Conservation (phyloP, 2,888 invertebrate species). For the Callimorpha dominula region DNA sequence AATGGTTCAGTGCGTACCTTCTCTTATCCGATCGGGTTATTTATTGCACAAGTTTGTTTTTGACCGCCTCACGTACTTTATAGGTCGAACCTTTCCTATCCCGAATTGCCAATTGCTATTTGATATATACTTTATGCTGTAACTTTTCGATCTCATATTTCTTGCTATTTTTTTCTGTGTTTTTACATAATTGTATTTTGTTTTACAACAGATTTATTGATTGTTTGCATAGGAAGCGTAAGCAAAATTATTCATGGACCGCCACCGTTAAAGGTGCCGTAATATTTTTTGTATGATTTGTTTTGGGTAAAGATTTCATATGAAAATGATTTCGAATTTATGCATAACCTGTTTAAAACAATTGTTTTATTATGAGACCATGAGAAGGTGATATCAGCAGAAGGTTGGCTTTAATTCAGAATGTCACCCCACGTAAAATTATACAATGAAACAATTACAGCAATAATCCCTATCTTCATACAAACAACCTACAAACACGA, state of each 20-base stretch:
- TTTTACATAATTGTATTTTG: constrained; percentile 61
- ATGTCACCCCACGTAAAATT: neutral
- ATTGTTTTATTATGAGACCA: neutral
- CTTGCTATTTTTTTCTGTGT: constrained; percentile 66
- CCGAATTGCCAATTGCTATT: constrained; percentile 85
- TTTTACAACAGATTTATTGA: constrained; percentile 34
- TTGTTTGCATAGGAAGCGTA: constrained; percentile 14
- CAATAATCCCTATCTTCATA: constrained; percentile 8
- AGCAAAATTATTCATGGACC: neutral
- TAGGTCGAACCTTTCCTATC: constrained; percentile 83
- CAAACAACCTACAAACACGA: constrained; percentile 12
- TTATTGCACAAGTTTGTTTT: constrained; percentile 86
- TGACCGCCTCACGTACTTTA: constrained; percentile 86
- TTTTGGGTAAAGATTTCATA: neutral
- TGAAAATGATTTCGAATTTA: neutral
- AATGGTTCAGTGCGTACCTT: constrained; percentile 81
- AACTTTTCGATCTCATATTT: constrained; percentile 79
- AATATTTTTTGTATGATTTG: neutral
- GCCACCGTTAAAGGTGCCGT: neutral
- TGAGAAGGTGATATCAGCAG: neutral
- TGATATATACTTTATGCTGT: constrained; percentile 82
- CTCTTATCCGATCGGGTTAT: constrained; percentile 85
- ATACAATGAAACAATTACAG: constrained; percentile 23
- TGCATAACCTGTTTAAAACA: neutral
- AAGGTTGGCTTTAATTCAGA: neutral